Evolutionary conservation across 2,797 vertebrate species (phyloP).

Genomic region (Sebastes cheni): DNA sequence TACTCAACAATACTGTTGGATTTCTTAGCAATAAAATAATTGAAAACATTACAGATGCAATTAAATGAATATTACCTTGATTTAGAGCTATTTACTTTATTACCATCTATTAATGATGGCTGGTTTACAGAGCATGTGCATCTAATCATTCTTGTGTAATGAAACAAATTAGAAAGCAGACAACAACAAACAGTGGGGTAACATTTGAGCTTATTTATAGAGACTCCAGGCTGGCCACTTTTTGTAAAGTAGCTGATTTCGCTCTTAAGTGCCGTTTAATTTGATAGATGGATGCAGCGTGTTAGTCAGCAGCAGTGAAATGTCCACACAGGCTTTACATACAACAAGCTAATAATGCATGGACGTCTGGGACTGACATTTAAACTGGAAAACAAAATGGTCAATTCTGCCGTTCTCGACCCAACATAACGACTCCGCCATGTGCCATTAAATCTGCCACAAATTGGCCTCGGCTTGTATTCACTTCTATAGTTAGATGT

Average conservation of each 20-base stretch:
- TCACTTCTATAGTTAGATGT: slow-evolving; percentile 63
- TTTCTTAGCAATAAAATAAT: not conserved
- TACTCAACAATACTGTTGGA: not conserved
- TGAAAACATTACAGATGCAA: not conserved
- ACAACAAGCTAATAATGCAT: slow-evolving; percentile 17
- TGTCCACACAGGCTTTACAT: not conserved
- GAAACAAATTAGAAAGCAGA: not conserved
- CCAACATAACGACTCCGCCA: slow-evolving; percentile 27
- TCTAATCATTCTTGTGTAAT: not conserved
- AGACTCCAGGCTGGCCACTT: not conserved
- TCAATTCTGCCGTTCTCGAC: slow-evolving; percentile 16
- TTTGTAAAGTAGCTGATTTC: not conserved
- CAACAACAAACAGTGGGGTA: not conserved
- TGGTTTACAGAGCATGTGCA: not conserved
- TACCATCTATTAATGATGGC: not conserved
- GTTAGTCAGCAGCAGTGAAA: slow-evolving; percentile 2
- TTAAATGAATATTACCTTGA: not conserved
- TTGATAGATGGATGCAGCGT: not conserved
- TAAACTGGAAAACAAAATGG: slow-evolving; percentile 53
- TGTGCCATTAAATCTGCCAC: slow-evolving; percentile 47
- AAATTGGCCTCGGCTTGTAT: slow-evolving; percentile 37
- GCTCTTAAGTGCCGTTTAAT: slow-evolving; percentile 18
- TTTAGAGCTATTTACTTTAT: not conserved
- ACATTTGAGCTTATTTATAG: not conserved
- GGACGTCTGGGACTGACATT: slow-evolving; percentile 23